Evolutionary conservation across 2,888 invertebrate genomes (phyloP), one percentile per base, ranked within the genome.

Genomic region (Elysia crispata): DNA sequence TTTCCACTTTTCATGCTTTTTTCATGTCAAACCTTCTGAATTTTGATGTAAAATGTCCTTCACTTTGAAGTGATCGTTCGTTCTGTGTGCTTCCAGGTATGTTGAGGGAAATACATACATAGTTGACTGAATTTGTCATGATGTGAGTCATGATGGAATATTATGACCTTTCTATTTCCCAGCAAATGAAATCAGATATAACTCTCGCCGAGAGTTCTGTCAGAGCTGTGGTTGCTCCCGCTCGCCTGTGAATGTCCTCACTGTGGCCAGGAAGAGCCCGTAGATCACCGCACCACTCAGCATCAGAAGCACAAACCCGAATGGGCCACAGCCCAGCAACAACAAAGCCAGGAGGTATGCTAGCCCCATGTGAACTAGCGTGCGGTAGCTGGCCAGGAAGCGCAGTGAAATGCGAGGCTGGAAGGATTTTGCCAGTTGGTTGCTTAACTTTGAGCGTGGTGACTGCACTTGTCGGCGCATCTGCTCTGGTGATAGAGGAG

Each of bases 361-460:
- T 0, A 95, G 77, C 3, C 91, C 89, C 49, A 95, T 86, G 92
- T 94, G 94, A 0, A 93, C 87, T 41, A 95, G 89, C 77, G 94
- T 94, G 60, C 93, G 93, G 85, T 95, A 94, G 74, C 94, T 94
- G 6, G 95, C 96, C 23, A 95, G 92, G 73, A 93, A 92, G 62
- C 96, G 93, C 31, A 91, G 83, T 78, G 88, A 89, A 18, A 91
- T 69, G 30, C 89, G 84, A 3, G 91, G 90, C 77, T 81, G 85
- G 30, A 70, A 50, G n/a, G 76, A 66, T 13, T 82, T 82, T 30
- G 87, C 78, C 25, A 82, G 50, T n/a, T 54, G 67, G 20, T 82
- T 76, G 1, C 80, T 74, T 62, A 82, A 73, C 20, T 78, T 79
- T 1, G 87, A 82, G 18, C 86, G 80, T 0, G 88, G 89, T 15